These are phyloP conservation scores for Nemopilema nomurai DNA, from an alignment of 30 jellyfish, hydroid and myxozoan species.

Conservation along the genomic window DNA sequence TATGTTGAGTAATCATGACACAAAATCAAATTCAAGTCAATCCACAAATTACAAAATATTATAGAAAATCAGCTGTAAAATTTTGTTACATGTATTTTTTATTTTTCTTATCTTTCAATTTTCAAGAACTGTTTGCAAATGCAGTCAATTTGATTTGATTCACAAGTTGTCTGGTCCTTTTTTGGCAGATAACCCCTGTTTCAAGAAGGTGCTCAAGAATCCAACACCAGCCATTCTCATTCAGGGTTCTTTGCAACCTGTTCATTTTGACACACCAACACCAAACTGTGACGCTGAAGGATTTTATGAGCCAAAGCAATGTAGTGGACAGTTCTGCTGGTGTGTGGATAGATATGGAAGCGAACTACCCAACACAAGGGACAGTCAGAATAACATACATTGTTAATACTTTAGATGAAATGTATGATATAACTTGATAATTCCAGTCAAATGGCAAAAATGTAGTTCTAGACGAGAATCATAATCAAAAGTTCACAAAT, in stretches of 20 bases:
- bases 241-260: constrained; percentile 29
- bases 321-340: constrained; percentile 36
- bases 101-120: too few species aligned
- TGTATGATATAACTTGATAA: background rate
- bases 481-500: too few species aligned
- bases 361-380: constrained; percentile 20
- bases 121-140: too few species aligned
- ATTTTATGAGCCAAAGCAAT: constrained; percentile 43
- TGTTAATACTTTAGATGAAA: constrained; percentile 2
- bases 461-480: too few species aligned
- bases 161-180: background rate
- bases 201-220: constrained; percentile 41
- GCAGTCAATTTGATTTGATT: too few species aligned
- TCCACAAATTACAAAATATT: too few species aligned
- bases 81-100: too few species aligned
- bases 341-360: constrained; percentile 50
- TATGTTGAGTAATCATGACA: too few species aligned
- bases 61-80: too few species aligned
- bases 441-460: too few species aligned
- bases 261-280: background rate
- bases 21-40: too few species aligned
- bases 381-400: background rate
- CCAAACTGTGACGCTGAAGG: constrained; percentile 61
- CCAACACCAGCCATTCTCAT: constrained; percentile 56
- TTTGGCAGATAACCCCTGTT: constrained; percentile 45